Base-by-base conservation (phyloP, 2,797 vertebrate genomes). In the Coluber constrictor region DNA sequence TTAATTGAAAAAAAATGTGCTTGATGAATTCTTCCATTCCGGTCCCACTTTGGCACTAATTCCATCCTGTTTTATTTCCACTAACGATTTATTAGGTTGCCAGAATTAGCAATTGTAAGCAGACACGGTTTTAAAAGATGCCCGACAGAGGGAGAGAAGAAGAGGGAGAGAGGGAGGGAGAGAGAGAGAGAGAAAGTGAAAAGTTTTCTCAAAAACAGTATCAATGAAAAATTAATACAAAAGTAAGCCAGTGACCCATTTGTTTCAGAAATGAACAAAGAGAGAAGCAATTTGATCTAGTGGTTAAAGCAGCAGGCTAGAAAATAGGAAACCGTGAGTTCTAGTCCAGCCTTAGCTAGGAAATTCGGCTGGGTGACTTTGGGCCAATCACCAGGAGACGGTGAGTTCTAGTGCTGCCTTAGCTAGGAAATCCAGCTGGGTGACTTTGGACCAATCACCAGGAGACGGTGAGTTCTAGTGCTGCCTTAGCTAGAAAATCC, bases 101-200 rank as follows among this genome's bases (percentile, higher is more conserved):
- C 37, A 83, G 9, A 83, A 43, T 47, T 83, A 83, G 74, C 74
- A 83, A 83, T 83, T 47, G 74, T 47, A 83, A 83, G 74, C 74
- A 47, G 74, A 83, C 37, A 1, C 5, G 20, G 20, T 47, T 74
- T 83, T 83, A 23, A 83, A 83, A 47, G 74, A 43, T 43, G 74
- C 74, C 74, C 1, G 20, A 47, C 9, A 2, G 1, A 32, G 66
- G 16, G 63, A 12, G 27, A 12, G 57, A 20, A 16, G 18, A 0
- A 18, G 56, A 57, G 15, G 1, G 4, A 5, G 56, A 18, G 1
- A 57, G 57, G 16, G 56, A 1, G 18, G 0, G 16, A 5, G 5
- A 23, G 57, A 9, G 59, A 60, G 20, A 25, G 59, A 23, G 5
- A 51, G 57, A 5, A 6, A 5, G 51, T 54, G 51, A 54, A 23